These are phyloP conservation scores for Mycteria americana DNA, from an alignment of 2,797 vertebrate genomes.

Conservation along the genomic window DNA sequence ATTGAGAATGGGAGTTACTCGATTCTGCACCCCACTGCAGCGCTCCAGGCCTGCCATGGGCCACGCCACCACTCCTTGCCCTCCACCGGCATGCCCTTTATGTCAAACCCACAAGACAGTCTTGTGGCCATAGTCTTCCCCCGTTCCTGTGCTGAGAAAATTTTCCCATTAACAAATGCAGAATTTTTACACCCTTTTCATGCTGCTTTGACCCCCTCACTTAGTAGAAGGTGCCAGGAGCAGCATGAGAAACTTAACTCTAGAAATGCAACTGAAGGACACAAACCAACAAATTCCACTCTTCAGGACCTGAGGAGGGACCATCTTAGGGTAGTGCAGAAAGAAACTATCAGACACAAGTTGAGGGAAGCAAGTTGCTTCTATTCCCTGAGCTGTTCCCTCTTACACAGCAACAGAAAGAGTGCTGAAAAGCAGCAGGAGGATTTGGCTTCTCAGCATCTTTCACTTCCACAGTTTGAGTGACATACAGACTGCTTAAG, in stretches of 20 bases:
- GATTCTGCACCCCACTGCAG: background rate
- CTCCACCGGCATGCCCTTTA: background rate
- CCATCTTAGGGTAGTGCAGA: background rate
- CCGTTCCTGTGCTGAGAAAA: background rate
- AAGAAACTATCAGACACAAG: background rate
- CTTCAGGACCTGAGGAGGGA: background rate
- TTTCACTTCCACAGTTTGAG: background rate
- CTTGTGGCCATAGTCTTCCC: background rate
- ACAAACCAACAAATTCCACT: background rate
- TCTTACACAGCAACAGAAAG: background rate
- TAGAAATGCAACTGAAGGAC: background rate
- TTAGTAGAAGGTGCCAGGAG: background rate
- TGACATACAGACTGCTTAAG: constrained; percentile 1
- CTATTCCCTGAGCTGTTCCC: background rate
- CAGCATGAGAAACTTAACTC: background rate
- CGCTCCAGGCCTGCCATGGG: background rate
- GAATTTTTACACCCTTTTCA: background rate
- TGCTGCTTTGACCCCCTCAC: background rate
- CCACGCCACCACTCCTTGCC: background rate
- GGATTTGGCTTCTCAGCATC: background rate
- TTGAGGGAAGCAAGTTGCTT: background rate
- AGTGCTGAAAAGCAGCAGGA: background rate
- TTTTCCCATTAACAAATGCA: background rate
- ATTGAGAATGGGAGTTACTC: background rate
- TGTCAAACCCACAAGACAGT: background rate